These are phyloP conservation scores for Campylomormyrus numenius DNA, from an alignment of 2,113 vertebrate genomes.

Conservation along the genomic window DNA sequence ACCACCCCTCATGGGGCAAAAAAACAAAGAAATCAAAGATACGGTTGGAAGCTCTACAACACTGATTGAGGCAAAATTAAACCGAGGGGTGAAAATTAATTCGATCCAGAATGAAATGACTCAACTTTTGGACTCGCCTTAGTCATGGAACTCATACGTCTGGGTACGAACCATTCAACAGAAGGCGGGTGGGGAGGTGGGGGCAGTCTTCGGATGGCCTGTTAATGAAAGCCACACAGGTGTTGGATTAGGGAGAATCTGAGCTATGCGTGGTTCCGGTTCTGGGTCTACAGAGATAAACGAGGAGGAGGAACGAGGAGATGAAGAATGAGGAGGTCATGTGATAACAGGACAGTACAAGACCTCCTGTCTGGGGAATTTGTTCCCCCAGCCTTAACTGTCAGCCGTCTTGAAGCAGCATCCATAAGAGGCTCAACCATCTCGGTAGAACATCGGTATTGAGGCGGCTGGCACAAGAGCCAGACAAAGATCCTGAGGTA, in stretches of 20 bases:
- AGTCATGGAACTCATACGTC: conserved; percentile 34
- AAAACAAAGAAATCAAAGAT: conserved; percentile 39
- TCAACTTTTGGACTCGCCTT: conserved; percentile 25
- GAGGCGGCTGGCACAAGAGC: not conserved
- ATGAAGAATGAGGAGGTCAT: not conserved
- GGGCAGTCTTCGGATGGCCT: not conserved
- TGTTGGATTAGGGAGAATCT: not conserved
- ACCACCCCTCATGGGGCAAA: conserved; percentile 9
- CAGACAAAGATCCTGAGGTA: not conserved
- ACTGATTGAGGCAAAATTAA: conserved; percentile 31
- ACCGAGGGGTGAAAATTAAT: conserved; percentile 40
- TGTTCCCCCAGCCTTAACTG: not conserved
- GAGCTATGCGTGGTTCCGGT: not conserved
- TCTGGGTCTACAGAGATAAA: not conserved
- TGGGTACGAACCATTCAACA: conserved; percentile 25
- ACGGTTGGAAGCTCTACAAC: conserved; percentile 20
- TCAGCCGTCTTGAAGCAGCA: not conserved
- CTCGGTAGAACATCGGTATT: conserved; percentile 25
- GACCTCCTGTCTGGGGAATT: not conserved
- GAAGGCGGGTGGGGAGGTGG: not conserved
- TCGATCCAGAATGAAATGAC: conserved; percentile 40
- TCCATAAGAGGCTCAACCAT: not conserved
- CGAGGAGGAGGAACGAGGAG: not conserved
- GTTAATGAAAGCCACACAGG: not conserved
- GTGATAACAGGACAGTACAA: not conserved